Base-by-base conservation (phyloP, 1,140 invertebrate species). In the Dufourea novaeangliae region DNA sequence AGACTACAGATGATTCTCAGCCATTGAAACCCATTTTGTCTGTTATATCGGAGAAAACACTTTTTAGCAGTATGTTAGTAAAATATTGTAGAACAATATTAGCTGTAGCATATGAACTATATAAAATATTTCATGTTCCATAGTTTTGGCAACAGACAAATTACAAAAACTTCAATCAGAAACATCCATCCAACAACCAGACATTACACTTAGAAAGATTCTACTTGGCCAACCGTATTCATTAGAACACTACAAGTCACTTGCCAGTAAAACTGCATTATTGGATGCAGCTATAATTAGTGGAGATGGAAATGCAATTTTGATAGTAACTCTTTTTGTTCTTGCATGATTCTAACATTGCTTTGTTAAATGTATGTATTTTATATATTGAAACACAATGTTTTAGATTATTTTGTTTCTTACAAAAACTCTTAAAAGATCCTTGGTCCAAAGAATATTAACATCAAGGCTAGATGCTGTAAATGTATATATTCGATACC, bases 261-360 rank as follows among this genome's bases (percentile, higher is more conserved):
- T 93, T 12, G 84, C 86, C n/a, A 91, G 89, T 77, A 94, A 94
- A 89, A 93, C 91, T 72, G 80, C 90, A 12, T 78, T 94, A 12
- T 85, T 94, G 11, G 92, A 93, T 84, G 89, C 88, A 63, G 92
- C 93, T n/a, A 90, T 94, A 50, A 82, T 82, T 66, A 90, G 88
- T 68, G 93, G 93, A 54, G 91, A 94, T 91, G 94, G 93, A 82
- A 93, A 94, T 89, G 91, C 93, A 25, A 94, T 93, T 84, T 84
- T 94, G 70, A 90, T 92, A 69, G 93, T 94, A 87, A 79, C 44
- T 79, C 37, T 54, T 67, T 6, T 29, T 44, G 4, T 78, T 39
- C 50, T 69, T 22, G 25, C 46, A 29, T 74, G 62, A 75, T 76
- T 71, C 12, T 71, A 20, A 62, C 32, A 37, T 56, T 69, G 27